These are phyloP conservation scores for Podiceps cristatus DNA, from an alignment of 2,113 vertebrate species.

Conservation along the genomic window DNA sequence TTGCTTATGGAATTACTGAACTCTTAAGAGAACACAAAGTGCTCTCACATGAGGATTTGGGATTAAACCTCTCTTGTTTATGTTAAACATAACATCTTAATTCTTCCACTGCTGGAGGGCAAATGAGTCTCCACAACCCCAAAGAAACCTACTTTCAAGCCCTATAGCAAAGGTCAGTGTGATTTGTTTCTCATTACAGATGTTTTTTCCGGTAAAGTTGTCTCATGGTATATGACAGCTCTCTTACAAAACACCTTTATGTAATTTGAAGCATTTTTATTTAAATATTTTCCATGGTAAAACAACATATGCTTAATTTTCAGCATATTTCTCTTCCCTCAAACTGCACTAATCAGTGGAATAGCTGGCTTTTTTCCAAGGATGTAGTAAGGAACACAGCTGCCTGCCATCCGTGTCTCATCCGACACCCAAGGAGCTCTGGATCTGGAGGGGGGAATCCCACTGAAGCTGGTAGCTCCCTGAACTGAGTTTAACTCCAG, in stretches of 20 bases:
- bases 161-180: conserved; percentile 1
- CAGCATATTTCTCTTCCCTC: not conserved
- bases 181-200: conserved; percentile 49
- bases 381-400: not conserved
- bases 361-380: not conserved
- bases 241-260: conserved; percentile 3
- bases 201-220: conserved; percentile 35
- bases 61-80: conserved; percentile 63
- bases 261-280: not conserved
- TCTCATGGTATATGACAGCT: conserved; percentile 55
- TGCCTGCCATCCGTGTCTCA: not conserved
- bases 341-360: not conserved
- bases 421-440: not conserved
- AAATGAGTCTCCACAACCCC: conserved; percentile 32
- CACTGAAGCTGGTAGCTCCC: not conserved
- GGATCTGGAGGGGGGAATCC: not conserved
- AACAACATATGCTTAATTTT: not conserved
- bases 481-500: not conserved
- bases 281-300: not conserved
- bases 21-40: conserved; percentile 60
- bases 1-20: conserved; percentile 70
- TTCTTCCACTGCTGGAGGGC: conserved; percentile 56
- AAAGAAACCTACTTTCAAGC: conserved; percentile 32
- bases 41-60: conserved; percentile 56
- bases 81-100: conserved; percentile 62